Base-by-base conservation (phyloP, 2,797 vertebrate species). In the Emys orbicularis region DNA sequence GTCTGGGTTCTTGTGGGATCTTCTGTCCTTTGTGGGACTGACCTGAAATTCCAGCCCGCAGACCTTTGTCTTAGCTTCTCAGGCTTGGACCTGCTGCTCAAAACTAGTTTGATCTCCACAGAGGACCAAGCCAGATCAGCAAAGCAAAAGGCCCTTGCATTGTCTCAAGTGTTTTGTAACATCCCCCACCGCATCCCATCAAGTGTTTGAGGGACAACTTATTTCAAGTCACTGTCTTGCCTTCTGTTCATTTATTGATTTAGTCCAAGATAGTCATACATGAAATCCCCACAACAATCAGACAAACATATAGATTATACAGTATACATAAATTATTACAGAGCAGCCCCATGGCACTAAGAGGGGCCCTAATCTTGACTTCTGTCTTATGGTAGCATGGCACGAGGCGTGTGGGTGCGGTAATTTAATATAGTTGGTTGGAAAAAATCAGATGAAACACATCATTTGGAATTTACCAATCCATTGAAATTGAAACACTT, bases 261-360 rank as follows among this genome's bases (percentile, higher is more conserved):
- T 87, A 29, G 9, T 44, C 23, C 54, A 56, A 56, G 54, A 56
- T 15, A 56, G 23, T 11, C 54, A 56, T 25, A 56, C 23, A 27
- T 25, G 10, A 56, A 56, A 27, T 27, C 54, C 54, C 23, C 54
- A 56, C 23, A 56, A 56, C 23, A 25, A 25, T 34, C 34, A 13
- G 4, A 1, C 5, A 2, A 2, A 11, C 15, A 59, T 5, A 2
- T 19, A 13, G 10, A 53, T 27, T 16, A 88, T 54, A 1, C 1
- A 50, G 10, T 77, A 83, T 47, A 50, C 1, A 2, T 44, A 77
- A 25, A 2, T 83, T 83, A 37, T 44, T 54, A 5, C 18, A 10
- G 76, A 23, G 8, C 65, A 15, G 19, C 15, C 2, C 10, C 57
- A 21, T 37, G 8, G 5, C 54, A 8, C 54, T 74, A 80, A 18